Base-by-base conservation (phyloP, 2,888 invertebrate species). In the Dolichomitus sp. region DNA sequence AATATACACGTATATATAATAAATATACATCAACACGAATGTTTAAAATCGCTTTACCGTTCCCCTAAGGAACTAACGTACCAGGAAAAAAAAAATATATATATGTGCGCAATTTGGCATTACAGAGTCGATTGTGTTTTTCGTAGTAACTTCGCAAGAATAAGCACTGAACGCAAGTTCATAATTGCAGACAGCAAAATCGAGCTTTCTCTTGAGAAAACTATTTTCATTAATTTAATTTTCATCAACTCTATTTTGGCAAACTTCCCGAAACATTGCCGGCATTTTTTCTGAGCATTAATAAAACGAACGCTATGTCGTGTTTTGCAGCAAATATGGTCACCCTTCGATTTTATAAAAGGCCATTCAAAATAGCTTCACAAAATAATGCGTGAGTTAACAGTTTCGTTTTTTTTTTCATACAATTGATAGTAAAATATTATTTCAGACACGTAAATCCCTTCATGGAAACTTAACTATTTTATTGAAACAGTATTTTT, bases 21-120 rank as follows among this genome's bases (percentile, higher is more conserved):
- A 65, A 65, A 75, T 75, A 66, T 75, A 75, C 54, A 74, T 74
- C 63, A 75, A 65, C 75, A 75, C 75, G 75, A 75, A 66, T 54
- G 40, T 65, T 65, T 42, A 74, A 75, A 52, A 19, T 45, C 73
- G 65, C 12, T 70, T 66, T 30, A 61, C 37, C 69, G 69, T 70
- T 66, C 33, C 59, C 50, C 17, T 69, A 65, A 82, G 74, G 65
- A 70, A 79, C 65, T 50, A 45, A 79, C 69, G 69, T 50, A 79
- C 74, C 78, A 70, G 79, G 79, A 78, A 65, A 78, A 78, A 70
- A 66, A 42, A 72, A 75, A n/a, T 9, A 74, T 78, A 74, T 48
- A 78, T 42, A 75, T 79, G 79, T 80, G 79, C 75, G 75, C 75
- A 76, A 70, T 81, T 82, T 83, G 80, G 80, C 80, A 76, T 80